Percentiles rank a stretch among this genome's conserved stretches.
Conservation (phyloP, 1,140 invertebrate genomes). For the Lerema accius region DNA sequence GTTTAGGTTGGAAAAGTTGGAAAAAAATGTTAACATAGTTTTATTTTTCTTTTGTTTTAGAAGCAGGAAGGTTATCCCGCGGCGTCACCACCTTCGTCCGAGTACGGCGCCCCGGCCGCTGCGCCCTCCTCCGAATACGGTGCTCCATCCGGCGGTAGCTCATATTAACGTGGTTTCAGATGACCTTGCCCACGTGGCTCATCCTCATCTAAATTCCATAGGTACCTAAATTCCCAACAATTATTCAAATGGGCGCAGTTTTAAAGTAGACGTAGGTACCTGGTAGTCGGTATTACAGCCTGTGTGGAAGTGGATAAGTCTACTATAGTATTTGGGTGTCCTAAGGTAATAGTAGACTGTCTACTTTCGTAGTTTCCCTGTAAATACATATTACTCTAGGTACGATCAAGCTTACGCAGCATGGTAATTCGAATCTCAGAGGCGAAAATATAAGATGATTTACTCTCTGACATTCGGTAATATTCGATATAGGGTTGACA, state of each 20-base stretch:
- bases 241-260: too few relatives aligned
- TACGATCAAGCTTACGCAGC: not conserved
- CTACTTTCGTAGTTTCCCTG: not conserved
- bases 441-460: not conserved
- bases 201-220: conserved; percentile 28
- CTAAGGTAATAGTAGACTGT: not conserved
- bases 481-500: too few relatives aligned
- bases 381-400: not conserved
- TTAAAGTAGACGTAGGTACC: too few relatives aligned
- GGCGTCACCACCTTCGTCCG: conserved; percentile 55
- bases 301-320: not conserved
- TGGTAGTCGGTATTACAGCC: not conserved
- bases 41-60: conserved; percentile 50
- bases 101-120: conserved; percentile 76
- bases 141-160: conserved; percentile 60
- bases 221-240: conserved; percentile 29
- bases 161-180: conserved; percentile 39
- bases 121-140: conserved; percentile 78
- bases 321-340: not conserved
- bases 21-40: too few relatives aligned
- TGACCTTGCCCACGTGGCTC: conserved; percentile 5
- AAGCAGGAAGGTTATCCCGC: conserved; percentile 81
- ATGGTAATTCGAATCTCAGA: not conserved
- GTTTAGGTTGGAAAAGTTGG: too few relatives aligned
- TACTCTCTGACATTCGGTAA: too few relatives aligned